phyloP scores from a whole-genome alignment of 2,797 vertebrate species.

The Tolypeutes matacus region DNA sequence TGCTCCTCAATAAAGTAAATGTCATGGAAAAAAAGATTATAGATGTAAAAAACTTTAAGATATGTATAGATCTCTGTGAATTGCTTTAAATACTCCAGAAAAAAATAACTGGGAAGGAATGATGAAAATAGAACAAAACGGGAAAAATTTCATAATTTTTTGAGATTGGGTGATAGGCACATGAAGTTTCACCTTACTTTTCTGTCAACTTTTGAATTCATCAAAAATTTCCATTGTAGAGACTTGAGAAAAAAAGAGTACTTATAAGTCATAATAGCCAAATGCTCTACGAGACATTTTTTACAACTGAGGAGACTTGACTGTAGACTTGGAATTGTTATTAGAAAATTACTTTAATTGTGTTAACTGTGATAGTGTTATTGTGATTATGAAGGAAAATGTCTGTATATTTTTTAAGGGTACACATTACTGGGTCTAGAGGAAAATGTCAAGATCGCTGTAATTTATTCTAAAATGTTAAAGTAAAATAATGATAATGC shows the following conservation, averaged over 20 bases:
- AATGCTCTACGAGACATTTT: not conserved
- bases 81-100: not conserved
- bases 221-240: not conserved
- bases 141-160: not conserved
- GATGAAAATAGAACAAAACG: not conserved
- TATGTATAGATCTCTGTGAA: not conserved
- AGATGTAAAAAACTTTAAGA: not conserved
- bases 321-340: not conserved
- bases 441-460: not conserved
- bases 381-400: not conserved
- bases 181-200: not conserved
- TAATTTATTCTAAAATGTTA: not conserved
- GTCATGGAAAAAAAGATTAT: not conserved
- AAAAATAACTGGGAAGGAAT: no score
- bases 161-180: not conserved
- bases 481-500: not conserved
- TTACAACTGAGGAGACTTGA: not conserved
- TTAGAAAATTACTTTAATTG: not conserved
- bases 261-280: not conserved
- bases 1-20: not conserved
- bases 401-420: not conserved
- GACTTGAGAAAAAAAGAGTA: not conserved
- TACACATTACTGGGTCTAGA: not conserved
- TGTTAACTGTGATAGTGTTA: not conserved
- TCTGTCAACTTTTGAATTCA: not conserved